Evolutionary conservation across 1,140 invertebrate species (phyloP).

Genomic region (Cardiocondyla obscurior): DNA sequence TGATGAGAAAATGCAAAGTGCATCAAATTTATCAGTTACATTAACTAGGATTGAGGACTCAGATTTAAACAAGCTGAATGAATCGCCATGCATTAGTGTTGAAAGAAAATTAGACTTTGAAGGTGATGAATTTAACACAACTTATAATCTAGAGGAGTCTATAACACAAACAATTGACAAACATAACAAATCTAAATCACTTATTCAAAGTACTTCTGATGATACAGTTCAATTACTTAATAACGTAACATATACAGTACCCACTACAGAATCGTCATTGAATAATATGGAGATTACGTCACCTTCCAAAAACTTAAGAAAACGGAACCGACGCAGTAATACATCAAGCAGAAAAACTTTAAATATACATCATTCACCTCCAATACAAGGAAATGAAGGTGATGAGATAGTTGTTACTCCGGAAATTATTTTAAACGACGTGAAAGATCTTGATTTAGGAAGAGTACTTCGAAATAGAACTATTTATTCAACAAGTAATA

Average conservation of each 20-base stretch:
- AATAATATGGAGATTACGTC: neutral
- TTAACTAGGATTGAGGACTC: slow-evolving; percentile 67
- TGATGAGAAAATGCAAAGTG: slow-evolving; percentile 57
- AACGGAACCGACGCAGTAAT: neutral
- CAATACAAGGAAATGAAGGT: neutral
- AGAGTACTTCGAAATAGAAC: slow-evolving; percentile 62
- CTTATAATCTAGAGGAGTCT: neutral
- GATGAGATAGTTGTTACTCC: neutral
- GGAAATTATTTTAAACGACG: neutral
- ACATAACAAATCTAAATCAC: neutral
- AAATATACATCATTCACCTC: neutral
- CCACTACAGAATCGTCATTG: neutral
- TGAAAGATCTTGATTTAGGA: neutral
- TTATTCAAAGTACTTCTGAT: neutral
- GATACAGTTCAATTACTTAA: neutral
- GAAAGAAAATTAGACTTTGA: slow-evolving; percentile 74
- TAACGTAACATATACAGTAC: neutral
- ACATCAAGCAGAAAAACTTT: neutral
- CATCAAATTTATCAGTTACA: slow-evolving; percentile 45
- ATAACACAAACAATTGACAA: neutral
- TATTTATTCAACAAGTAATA: slow-evolving; percentile 19
- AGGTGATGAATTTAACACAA: slow-evolving; percentile 46
- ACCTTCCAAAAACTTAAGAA: neutral
- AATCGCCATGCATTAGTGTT: slow-evolving; percentile 15
- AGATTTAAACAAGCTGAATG: slow-evolving; percentile 32